Evolutionary conservation across 1,140 invertebrate genomes (phyloP).

Genomic region (Sycobia sp.): DNA sequence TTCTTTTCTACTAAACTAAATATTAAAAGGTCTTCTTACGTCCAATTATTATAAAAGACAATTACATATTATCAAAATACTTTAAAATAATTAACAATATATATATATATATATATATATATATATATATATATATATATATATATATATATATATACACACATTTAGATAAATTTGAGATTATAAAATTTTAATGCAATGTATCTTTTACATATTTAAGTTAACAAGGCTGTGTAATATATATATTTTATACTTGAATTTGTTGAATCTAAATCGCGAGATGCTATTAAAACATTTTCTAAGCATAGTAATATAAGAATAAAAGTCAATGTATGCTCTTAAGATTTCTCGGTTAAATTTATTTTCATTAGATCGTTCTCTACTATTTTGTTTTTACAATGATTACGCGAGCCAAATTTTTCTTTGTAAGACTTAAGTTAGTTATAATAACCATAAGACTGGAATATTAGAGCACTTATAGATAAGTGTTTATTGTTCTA

Average conservation of each 20-base stretch:
- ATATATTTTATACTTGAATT: constrained; percentile 28
- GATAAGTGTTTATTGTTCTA: constrained; percentile 17
- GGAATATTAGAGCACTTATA: constrained; percentile 16
- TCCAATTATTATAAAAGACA: constrained; percentile 12
- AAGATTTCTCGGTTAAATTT: constrained; percentile 19
- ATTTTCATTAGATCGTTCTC: constrained; percentile 1
- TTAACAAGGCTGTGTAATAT: constrained; percentile 29
- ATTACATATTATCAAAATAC: constrained; percentile 19
- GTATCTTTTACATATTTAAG: constrained; percentile 29
- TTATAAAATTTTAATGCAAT: constrained; percentile 24
- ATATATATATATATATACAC: background rate
- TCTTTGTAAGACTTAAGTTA: constrained; percentile 25
- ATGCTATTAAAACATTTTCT: constrained; percentile 10
- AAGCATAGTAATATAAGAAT: background rate
- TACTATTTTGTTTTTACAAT: constrained; percentile 7
- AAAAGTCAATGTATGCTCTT: constrained; percentile 6
- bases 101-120: too few species aligned
- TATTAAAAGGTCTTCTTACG: constrained; percentile 6
- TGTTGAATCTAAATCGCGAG: constrained; percentile 16
- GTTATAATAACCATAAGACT: constrained; percentile 32
- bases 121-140: too few species aligned
- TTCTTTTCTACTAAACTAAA: background rate
- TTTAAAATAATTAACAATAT: constrained; percentile 17
- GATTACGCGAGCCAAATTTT: constrained; percentile 26
- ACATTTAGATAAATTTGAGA: constrained; percentile 14